phyloP scores from a whole-genome alignment of 2,888 invertebrate species.

The Eupithecia subumbrata region DNA sequence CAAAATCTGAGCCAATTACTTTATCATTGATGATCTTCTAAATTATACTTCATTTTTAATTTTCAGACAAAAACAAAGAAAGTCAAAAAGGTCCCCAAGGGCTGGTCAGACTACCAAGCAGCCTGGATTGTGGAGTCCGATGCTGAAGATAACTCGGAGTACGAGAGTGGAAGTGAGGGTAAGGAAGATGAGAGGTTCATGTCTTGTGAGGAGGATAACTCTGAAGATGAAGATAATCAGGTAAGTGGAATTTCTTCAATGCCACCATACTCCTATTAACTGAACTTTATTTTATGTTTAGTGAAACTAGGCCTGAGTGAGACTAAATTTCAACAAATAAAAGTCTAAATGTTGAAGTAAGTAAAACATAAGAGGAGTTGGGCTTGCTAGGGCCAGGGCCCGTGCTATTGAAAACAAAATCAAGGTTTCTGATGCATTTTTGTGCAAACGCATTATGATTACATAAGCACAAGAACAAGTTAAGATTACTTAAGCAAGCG shows the following conservation, averaged over 20 bases:
- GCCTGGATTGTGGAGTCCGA: slow-evolving; percentile 94
- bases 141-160: slow-evolving; percentile 76
- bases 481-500: no score
- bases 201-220: slow-evolving; percentile 82
- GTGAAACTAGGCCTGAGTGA: no score
- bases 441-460: no score
- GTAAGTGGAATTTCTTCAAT: slow-evolving; percentile 52
- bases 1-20: no score
- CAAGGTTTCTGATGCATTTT: no score
- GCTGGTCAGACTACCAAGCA: slow-evolving; percentile 98
- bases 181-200: slow-evolving; percentile 73
- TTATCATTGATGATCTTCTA: neutral
- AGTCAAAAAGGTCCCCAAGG: slow-evolving; percentile 94
- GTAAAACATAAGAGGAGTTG: no score
- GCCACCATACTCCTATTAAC: neutral
- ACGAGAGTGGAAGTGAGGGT: slow-evolving; percentile 63
- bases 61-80: slow-evolving; percentile 84
- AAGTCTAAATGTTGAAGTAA: no score
- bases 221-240: slow-evolving; percentile 79
- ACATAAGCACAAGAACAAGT: no score
- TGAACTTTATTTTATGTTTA: no score
- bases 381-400: no score
- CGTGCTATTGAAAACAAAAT: no score
- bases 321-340: no score
- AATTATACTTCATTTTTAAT: neutral